A percentile compares a stretch with the other conserved stretches of the same genome.
phyloP scores from a whole-genome alignment of 1,140 invertebrate genomes.

The Venustaconcha ellipsiformis region DNA sequence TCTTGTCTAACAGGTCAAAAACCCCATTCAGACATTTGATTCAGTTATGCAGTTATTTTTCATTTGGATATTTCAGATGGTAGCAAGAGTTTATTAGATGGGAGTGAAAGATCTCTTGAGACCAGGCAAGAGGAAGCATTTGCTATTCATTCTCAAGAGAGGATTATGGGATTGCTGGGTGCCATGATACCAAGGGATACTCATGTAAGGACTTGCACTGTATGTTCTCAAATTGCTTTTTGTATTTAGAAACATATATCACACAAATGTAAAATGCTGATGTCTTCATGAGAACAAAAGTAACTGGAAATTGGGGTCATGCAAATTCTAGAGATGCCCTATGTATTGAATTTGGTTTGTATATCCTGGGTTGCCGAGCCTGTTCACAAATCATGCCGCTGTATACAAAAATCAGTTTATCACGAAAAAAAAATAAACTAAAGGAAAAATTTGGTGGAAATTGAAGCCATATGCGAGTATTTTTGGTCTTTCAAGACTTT shows the following conservation, averaged over 20 bases:
- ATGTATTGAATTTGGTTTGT: no score
- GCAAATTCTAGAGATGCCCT: no score
- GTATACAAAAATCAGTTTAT: no score
- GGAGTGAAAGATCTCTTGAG: conserved; percentile 24
- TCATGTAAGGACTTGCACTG: conserved; percentile 35
- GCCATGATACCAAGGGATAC: conserved; percentile 59
- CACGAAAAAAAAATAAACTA: no score
- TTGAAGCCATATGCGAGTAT: no score
- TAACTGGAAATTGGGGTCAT: no score
- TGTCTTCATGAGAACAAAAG: no score
- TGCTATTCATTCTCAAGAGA: conserved; percentile 65
- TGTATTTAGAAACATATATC: not conserved
- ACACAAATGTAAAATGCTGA: not conserved
- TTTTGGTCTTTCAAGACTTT: no score
- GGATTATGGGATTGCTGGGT: conserved; percentile 67
- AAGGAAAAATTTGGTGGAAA: no score
- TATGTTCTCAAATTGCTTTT: not conserved
- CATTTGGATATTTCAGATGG: conserved; percentile 19
- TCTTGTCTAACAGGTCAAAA: not conserved
- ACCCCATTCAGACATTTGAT: not conserved
- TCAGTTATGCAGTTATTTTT: not conserved
- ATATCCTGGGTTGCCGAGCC: no score
- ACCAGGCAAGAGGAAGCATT: conserved; percentile 61
- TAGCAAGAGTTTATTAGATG: conserved; percentile 24
- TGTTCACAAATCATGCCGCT: no score